phyloP scores from a whole-genome alignment of 2,888 invertebrate genomes.

The Latheticus oryzae region DNA sequence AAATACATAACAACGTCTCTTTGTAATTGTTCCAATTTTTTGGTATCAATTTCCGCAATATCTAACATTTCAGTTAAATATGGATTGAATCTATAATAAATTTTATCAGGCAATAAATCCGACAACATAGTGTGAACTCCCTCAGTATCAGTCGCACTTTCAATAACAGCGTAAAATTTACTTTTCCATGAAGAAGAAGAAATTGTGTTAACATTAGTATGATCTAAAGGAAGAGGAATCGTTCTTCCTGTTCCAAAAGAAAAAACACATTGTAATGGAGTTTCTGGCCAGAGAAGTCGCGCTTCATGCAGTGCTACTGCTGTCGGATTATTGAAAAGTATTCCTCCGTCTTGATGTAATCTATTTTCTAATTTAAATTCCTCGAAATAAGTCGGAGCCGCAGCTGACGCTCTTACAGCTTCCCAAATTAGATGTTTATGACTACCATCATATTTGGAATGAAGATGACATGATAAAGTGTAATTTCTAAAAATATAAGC shows the following conservation, averaged over 20 bases:
- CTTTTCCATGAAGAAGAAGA: constrained; percentile 74
- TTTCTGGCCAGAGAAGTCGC: constrained; percentile 81
- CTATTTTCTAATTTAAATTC: constrained; percentile 78
- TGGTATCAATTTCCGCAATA: constrained; percentile 82
- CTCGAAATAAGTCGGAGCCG: constrained; percentile 91
- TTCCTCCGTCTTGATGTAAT: constrained; percentile 84
- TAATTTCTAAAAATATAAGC: constrained; percentile 90
- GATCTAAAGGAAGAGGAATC: constrained; percentile 62
- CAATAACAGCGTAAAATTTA: constrained; percentile 83
- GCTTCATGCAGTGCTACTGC: constrained; percentile 91
- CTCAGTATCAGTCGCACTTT: constrained; percentile 89
- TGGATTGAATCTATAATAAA: constrained; percentile 89
- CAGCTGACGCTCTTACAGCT: constrained; percentile 87
- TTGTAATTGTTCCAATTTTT: constrained; percentile 76
- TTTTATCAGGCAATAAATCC: constrained; percentile 77
- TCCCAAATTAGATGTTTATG: constrained; percentile 80
- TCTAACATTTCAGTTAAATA: constrained; percentile 81
- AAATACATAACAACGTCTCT: constrained; percentile 83
- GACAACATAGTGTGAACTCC: constrained; percentile 80
- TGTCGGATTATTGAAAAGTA: constrained; percentile 89
- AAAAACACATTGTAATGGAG: constrained; percentile 79
- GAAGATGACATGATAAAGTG: constrained; percentile 75
- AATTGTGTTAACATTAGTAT: constrained; percentile 52
- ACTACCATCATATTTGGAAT: constrained; percentile 78
- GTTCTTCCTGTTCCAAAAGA: constrained; percentile 85